Base-by-base conservation (phyloP, 2,113 vertebrate genomes). In the Limanda limanda region DNA sequence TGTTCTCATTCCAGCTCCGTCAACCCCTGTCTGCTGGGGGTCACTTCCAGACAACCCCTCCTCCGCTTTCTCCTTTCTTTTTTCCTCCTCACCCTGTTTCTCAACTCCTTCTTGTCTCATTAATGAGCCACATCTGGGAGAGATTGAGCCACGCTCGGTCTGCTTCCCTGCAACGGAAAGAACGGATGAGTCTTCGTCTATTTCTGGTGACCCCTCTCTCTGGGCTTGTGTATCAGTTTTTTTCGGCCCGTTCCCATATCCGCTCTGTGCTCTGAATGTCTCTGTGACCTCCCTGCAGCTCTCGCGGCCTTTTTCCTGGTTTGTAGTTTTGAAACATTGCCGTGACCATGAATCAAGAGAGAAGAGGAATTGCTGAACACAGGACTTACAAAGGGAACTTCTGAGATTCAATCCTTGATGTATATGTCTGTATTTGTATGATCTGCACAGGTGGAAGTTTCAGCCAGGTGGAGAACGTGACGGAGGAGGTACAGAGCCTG, bases 401-500 rank as follows among this genome's bases (percentile, higher is more conserved):
- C 11, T 59, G 42, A 55, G 62, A 65, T 75, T 57, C 1, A 21
- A 52, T 74, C 17, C 66, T 67, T 83, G 37, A 82, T 24, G 23
- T 68, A 9, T 35, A 13, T 60, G 1, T 47, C 47, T 80, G 15
- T 70, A 9, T 83, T 23, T 87, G 54, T 83, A 20, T 81, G 59
- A 18, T 76, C 47, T 78, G 56, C 71, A 5, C 84, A 94, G 93
- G 86, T 85, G 90, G 75, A 83, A 56, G 67, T 24, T 69, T 87
- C 86, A 91, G 82, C 58, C 18, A 60, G 9, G 79, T 78, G 74
- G 76, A 92, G 47, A 89, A 92, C 3, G 88, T 95, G 78, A 94
- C 94, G 35, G 95, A 96, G 68, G 97, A 98, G 71, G 90, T 98
- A 7, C 71, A 88, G 64, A 95, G 90, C 21, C 92, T 99, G 56